Evolutionary conservation across 2,113 vertebrate genomes (phyloP).

Genomic region (Tetrax tetrax): DNA sequence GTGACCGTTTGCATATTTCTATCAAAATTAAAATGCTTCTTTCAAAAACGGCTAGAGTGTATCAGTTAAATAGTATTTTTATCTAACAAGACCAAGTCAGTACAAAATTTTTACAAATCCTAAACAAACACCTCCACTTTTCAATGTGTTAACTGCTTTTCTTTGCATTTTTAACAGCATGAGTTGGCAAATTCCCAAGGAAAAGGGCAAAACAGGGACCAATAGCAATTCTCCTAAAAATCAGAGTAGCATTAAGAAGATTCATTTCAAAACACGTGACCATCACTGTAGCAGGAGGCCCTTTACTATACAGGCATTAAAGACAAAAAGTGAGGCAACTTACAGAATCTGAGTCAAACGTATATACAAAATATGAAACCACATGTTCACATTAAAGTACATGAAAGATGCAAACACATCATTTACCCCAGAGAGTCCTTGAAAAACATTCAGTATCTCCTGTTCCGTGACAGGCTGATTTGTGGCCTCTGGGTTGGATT

Average conservation of each 20-base stretch:
- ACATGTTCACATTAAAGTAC: fast-evolving
- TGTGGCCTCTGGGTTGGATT: conserved; percentile 96
- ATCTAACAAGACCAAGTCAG: not conserved
- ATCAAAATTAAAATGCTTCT: not conserved
- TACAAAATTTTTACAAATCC: not conserved
- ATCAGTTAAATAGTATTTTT: not conserved
- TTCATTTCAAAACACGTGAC: not conserved
- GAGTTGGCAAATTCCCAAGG: not conserved
- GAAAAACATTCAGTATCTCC: conserved; percentile 93
- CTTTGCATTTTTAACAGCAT: not conserved
- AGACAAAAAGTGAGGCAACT: not conserved
- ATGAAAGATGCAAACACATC: not conserved
- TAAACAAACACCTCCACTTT: not conserved
- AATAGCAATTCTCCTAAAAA: not conserved
- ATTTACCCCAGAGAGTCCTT: conserved; percentile 85
- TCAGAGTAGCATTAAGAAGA: not conserved
- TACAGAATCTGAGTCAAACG: not conserved
- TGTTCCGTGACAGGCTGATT: conserved; percentile 98
- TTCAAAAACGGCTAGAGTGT: not conserved
- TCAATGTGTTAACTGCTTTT: not conserved
- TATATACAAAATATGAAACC: not conserved
- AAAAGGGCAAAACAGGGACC: not conserved
- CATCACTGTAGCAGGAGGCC: not conserved
- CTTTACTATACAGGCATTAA: not conserved
- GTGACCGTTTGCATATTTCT: not conserved